Percentiles rank a stretch among this genome's conserved stretches.
Evolutionary conservation across 2,888 invertebrate species (phyloP).

Genomic region (Eristalinus sepulchralis): DNA sequence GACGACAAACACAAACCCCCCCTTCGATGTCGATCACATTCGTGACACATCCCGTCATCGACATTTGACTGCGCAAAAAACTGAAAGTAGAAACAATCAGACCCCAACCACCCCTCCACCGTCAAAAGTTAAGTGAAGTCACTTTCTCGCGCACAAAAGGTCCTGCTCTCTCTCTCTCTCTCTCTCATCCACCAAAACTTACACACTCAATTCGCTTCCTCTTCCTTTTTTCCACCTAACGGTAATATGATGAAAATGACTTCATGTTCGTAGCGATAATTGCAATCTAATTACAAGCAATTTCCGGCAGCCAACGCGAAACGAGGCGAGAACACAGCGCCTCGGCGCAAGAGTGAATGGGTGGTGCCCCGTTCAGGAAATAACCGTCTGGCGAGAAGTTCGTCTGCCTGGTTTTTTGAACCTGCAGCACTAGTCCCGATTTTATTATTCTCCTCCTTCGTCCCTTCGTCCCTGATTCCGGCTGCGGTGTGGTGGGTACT

Average conservation of each 20-base stretch:
- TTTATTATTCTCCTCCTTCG: conserved; percentile 45
- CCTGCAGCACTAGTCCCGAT: conserved; percentile 26
- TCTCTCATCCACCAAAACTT: conserved; percentile 8
- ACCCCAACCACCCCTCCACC: no score
- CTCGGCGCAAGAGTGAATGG: conserved; percentile 17
- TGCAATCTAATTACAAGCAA: conserved; percentile 71
- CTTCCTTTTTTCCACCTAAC: conserved; percentile 37
- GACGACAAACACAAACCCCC: background rate
- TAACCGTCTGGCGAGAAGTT: conserved; percentile 62
- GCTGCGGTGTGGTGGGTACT: background rate
- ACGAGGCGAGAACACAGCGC: background rate
- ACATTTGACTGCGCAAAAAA: conserved; percentile 14
- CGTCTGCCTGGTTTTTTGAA: background rate
- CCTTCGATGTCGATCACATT: conserved; percentile 48
- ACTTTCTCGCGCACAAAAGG: conserved; percentile 10
- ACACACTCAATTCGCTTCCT: conserved; percentile 42
- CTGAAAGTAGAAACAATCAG: no score
- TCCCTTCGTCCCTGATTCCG: conserved; percentile 21
- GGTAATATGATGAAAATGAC: conserved; percentile 71
- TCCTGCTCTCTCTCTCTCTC: background rate
- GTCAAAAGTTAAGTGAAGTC: conserved; percentile 49
- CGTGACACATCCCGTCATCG: conserved; percentile 56
- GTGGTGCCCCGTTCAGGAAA: conserved; percentile 61
- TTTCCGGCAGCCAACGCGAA: conserved; percentile 67
- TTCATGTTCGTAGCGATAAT: conserved; percentile 70